Conservation (phyloP, 2,113 vertebrate genomes). For the Oncorhynchus masou region DNA sequence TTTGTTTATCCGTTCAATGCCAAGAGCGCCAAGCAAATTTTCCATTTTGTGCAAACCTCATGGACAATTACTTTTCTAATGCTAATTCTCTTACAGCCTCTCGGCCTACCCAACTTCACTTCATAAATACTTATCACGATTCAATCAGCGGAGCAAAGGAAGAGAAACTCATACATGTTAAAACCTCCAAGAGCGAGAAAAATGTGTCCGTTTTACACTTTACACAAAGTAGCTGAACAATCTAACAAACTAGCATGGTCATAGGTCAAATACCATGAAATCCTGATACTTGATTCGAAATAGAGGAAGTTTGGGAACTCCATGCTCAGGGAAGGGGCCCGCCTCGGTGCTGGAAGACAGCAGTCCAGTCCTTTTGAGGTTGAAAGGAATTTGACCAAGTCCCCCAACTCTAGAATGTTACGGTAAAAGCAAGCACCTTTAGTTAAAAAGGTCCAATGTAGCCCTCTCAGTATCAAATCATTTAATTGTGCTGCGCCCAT, state of each 20-base stretch:
- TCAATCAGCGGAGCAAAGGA: background rate
- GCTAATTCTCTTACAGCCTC: background rate
- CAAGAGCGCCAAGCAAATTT: too few species aligned
- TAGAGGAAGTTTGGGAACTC: background rate
- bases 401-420: too few species aligned
- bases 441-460: too few species aligned
- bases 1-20: too few species aligned
- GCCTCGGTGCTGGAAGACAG: background rate
- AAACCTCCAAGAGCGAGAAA: background rate
- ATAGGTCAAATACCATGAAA: slow-evolving; percentile 27
- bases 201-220: background rate
- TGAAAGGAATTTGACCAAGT: background rate
- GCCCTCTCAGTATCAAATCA: too few species aligned
- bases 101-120: background rate
- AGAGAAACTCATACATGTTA: background rate
- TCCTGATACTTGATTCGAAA: slow-evolving; percentile 1
- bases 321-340: background rate
- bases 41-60: too few species aligned
- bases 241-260: background rate
- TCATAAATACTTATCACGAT: background rate
- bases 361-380: background rate
- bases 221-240: background rate
- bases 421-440: too few species aligned
- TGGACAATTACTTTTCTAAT: too few species aligned
- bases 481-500: background rate